Conservation (phyloP, 1,140 invertebrate species). For the Chlorops oryzae region DNA sequence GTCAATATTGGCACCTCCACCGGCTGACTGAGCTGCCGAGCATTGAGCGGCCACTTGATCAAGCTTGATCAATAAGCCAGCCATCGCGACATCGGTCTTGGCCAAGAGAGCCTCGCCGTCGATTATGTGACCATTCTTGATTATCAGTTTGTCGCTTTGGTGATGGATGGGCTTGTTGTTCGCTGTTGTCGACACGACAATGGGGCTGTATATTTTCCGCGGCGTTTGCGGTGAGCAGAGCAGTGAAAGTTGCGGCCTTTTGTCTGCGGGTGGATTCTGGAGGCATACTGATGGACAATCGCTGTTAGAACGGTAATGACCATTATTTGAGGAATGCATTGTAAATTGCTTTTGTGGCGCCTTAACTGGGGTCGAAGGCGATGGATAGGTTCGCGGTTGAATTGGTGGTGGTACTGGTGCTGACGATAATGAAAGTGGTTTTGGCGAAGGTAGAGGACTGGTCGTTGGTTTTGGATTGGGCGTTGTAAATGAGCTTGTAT, state of each 20-base stretch:
- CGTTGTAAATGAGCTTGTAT: conserved; percentile 34
- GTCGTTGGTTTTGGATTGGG: too few species aligned
- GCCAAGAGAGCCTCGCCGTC: conserved; percentile 57
- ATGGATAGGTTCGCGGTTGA: conserved; percentile 27
- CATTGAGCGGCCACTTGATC: conserved; percentile 64
- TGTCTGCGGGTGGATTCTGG: conserved; percentile 11
- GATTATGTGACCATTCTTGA: conserved; percentile 53
- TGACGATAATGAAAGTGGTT: conserved; percentile 28
- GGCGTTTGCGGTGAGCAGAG: conserved; percentile 53
- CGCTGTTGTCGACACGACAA: conserved; percentile 31
- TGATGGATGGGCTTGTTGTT: neutral
- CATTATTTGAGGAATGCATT: conserved; percentile 16
- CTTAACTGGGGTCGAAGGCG: neutral
- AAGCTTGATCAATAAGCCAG: conserved; percentile 57
- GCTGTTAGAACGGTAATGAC: conserved; percentile 12
- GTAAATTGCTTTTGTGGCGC: neutral
- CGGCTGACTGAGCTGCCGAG: conserved; percentile 60
- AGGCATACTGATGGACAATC: conserved; percentile 12
- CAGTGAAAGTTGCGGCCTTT: conserved; percentile 13
- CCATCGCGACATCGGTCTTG: conserved; percentile 62
- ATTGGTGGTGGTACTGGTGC: conserved; percentile 38
- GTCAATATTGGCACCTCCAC: conserved; percentile 62
- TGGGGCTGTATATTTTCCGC: conserved; percentile 42
- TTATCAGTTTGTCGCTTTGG: conserved; percentile 24
- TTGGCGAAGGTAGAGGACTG: conserved; percentile 10